phyloP scores from a whole-genome alignment of 2,797 vertebrate genomes.

The Lindbergichthys nudifrons region DNA sequence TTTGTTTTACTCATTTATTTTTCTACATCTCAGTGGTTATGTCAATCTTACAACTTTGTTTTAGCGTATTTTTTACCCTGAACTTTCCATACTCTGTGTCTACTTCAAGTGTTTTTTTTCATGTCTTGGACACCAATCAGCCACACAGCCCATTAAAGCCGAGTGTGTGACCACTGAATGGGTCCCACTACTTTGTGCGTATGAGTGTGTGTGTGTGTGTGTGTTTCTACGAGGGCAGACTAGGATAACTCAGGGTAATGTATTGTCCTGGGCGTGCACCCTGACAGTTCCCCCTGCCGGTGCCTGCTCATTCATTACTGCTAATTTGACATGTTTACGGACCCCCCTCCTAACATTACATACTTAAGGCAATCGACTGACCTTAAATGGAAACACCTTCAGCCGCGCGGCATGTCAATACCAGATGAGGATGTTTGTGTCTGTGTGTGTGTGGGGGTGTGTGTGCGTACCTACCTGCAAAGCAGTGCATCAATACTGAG shows the following conservation, averaged over 20 bases:
- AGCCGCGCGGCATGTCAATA: slow-evolving; percentile 77
- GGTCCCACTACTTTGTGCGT: slow-evolving; percentile 83
- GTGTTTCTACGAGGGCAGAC: slow-evolving; percentile 67
- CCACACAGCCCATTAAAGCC: slow-evolving; percentile 77
- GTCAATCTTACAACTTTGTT: slow-evolving; percentile 58
- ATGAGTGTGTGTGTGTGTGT: slow-evolving; percentile 61
- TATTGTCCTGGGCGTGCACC: slow-evolving; percentile 79
- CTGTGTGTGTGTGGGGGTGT: slow-evolving; percentile 35
- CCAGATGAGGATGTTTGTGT: slow-evolving; percentile 75
- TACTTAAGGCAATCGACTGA: slow-evolving; percentile 87
- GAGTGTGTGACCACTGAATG: slow-evolving; percentile 87
- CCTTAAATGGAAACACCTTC: slow-evolving; percentile 86
- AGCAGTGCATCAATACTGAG: slow-evolving; percentile 83
- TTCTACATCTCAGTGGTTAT: slow-evolving; percentile 23
- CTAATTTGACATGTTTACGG: slow-evolving; percentile 88
- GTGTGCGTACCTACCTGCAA: slow-evolving; percentile 53
- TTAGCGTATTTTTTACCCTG: slow-evolving; percentile 15
- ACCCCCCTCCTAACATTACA: slow-evolving; percentile 85
- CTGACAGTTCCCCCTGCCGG: slow-evolving; percentile 77
- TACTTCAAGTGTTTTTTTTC: slow-evolving; percentile 18
- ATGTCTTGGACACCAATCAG: slow-evolving; percentile 68
- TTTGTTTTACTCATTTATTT: slow-evolving; percentile 35
- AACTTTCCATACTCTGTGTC: slow-evolving; percentile 47
- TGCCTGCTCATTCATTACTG: slow-evolving; percentile 84
- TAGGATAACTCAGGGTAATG: slow-evolving; percentile 85